Percentiles rank a stretch among this genome's conserved stretches.
These are phyloP conservation scores for Nomada flava DNA, from an alignment of 2,888 invertebrate genomes.

Conservation along the genomic window DNA sequence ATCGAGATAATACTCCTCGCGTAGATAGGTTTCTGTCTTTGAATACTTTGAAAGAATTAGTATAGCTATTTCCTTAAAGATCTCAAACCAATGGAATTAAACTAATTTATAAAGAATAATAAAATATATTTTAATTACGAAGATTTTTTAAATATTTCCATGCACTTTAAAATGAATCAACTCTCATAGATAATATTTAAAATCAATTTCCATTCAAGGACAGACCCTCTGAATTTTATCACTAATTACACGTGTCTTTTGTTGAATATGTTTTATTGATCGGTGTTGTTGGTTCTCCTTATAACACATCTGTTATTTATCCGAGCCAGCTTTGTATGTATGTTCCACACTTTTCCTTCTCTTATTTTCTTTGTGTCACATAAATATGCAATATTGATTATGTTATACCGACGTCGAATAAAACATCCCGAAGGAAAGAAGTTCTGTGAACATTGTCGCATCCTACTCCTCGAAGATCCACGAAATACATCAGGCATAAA, in stretches of 20 bases:
- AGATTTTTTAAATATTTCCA: not conserved
- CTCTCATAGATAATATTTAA: not conserved
- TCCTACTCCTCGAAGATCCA: slow-evolving; percentile 21
- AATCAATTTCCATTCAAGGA: slow-evolving; percentile 30
- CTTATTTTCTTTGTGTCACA: not conserved
- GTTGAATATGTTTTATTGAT: slow-evolving; percentile 28
- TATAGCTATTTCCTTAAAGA: slow-evolving; percentile 76
- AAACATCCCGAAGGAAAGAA: slow-evolving; percentile 19
- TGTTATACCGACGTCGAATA: slow-evolving; percentile 46
- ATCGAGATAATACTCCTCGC: slow-evolving; percentile 52
- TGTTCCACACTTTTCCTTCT: slow-evolving; percentile 3
- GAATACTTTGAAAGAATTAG: slow-evolving; percentile 1
- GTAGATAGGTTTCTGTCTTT: slow-evolving; percentile 43
- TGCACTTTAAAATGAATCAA: not conserved
- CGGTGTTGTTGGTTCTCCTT: slow-evolving; percentile 29
- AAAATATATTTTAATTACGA: not conserved
- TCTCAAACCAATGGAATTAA: slow-evolving; percentile 79
- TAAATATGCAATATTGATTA: slow-evolving; percentile 58
- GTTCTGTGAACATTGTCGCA: slow-evolving; percentile 8
- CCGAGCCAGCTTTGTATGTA: slow-evolving; percentile 36
- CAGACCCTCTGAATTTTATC: slow-evolving; percentile 15
- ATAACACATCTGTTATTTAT: slow-evolving; percentile 36
- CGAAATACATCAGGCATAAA: not conserved
- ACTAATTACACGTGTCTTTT: slow-evolving; percentile 5
- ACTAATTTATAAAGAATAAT: too few relatives aligned